Evolutionary conservation across 2,888 invertebrate genomes (phyloP).

Genomic region (Byasa hedistus): DNA sequence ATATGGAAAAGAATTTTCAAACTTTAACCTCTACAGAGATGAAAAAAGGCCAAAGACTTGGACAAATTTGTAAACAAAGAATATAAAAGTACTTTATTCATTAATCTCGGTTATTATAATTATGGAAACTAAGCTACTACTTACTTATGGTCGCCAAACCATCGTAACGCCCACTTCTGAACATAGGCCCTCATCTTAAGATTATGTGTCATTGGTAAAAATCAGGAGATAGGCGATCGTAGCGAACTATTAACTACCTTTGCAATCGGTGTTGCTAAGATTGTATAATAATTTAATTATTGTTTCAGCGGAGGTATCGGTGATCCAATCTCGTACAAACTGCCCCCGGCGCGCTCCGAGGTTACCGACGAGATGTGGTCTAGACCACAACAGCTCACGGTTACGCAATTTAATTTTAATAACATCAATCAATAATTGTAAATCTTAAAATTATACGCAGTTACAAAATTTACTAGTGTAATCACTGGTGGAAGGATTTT

Average conservation of each 20-base stretch:
- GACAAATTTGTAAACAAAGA: too few relatives aligned
- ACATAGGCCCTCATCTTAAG: too few relatives aligned
- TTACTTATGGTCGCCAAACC: too few relatives aligned
- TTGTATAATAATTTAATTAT: background rate
- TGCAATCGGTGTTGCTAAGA: background rate
- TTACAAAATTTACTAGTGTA: background rate
- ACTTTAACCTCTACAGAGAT: too few relatives aligned
- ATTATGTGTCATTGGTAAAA: background rate
- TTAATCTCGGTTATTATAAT: too few relatives aligned
- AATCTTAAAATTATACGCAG: background rate
- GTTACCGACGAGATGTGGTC: conserved; percentile 68
- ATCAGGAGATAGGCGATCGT: background rate
- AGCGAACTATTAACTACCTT: background rate
- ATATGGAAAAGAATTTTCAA: too few relatives aligned
- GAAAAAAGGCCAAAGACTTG: too few relatives aligned
- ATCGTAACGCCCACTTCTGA: too few relatives aligned
- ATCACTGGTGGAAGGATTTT: background rate
- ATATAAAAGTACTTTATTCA: too few relatives aligned
- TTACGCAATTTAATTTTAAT: conserved; percentile 52
- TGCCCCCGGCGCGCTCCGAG: conserved; percentile 60
- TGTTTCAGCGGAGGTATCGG: conserved; percentile 63
- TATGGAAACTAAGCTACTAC: too few relatives aligned
- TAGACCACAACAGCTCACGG: conserved; percentile 51
- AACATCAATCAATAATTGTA: conserved; percentile 17
- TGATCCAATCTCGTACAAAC: conserved; percentile 71